Percentiles rank a stretch among this genome's conserved stretches.
phyloP scores from a whole-genome alignment of 2,113 vertebrate species.

The Otolemur garnettii region DNA sequence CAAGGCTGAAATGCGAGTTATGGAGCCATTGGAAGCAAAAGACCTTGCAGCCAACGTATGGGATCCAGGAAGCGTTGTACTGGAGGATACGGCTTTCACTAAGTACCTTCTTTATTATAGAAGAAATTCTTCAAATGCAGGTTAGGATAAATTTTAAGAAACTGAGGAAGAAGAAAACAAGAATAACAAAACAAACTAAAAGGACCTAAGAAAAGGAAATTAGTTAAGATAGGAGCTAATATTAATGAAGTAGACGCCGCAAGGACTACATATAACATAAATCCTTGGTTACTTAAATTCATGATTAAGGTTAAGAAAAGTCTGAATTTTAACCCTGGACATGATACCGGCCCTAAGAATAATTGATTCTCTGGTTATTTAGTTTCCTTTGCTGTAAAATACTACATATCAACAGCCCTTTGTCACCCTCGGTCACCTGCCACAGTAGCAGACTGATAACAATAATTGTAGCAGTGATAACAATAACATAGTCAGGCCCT shows the following conservation, averaged over 20 bases:
- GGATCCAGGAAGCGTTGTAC: background rate
- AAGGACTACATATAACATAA: background rate
- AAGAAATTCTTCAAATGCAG: background rate
- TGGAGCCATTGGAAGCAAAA: background rate
- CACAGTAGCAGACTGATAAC: too few relatives aligned
- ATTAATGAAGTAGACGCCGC: background rate
- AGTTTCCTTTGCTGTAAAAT: background rate
- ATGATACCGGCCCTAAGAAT: background rate
- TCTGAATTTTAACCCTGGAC: background rate
- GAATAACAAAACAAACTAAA: background rate
- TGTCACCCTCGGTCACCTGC: too few relatives aligned
- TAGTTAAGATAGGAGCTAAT: background rate
- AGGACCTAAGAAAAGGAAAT: background rate
- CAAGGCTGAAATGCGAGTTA: background rate
- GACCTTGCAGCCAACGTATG: background rate
- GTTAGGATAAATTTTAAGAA: constrained; percentile 36
- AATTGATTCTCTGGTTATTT: background rate
- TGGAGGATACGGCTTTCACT: constrained; percentile 49
- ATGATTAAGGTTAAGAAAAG: background rate
- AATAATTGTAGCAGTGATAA: background rate
- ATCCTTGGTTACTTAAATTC: background rate
- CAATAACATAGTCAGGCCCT: background rate
- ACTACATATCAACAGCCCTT: background rate
- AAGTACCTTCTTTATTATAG: background rate
- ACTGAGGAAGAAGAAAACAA: background rate